These are phyloP conservation scores for Galerucella nymphaeae DNA, from an alignment of 2,888 invertebrate genomes.

Conservation along the genomic window DNA sequence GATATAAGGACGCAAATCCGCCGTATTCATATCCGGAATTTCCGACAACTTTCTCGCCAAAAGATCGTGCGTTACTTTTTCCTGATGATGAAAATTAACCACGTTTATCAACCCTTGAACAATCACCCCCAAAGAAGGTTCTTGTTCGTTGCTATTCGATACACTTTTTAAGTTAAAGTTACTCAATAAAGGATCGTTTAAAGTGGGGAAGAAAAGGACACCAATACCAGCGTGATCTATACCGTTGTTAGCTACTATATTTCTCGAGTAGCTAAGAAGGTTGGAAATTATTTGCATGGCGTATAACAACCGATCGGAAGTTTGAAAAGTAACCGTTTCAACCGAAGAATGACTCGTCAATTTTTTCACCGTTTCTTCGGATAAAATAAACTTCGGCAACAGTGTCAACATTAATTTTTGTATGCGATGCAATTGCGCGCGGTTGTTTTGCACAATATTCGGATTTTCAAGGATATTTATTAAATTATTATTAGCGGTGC, in stretches of 20 bases:
- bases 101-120: slow-evolving; percentile 69
- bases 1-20: slow-evolving; percentile 70
- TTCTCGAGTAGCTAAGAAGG: slow-evolving; percentile 77
- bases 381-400: slow-evolving; percentile 74
- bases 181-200: slow-evolving; percentile 61
- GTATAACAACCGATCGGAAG: slow-evolving; percentile 63
- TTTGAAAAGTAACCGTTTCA: slow-evolving; percentile 57
- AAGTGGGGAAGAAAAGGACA: slow-evolving; percentile 68
- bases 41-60: slow-evolving; percentile 66
- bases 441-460: slow-evolving; percentile 65
- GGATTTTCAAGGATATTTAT: slow-evolving; percentile 59
- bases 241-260: slow-evolving; percentile 71
- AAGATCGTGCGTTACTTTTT: slow-evolving; percentile 66
- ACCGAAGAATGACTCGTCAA: slow-evolving; percentile 58
- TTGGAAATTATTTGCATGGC: slow-evolving; percentile 77
- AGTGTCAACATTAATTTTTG: slow-evolving; percentile 81
- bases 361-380: slow-evolving; percentile 58
- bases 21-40: slow-evolving; percentile 66
- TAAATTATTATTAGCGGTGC: slow-evolving; percentile 61
- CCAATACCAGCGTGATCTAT: slow-evolving; percentile 68
- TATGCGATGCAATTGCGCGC: slow-evolving; percentile 74
- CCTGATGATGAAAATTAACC: slow-evolving; percentile 69
- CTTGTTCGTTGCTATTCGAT: slow-evolving; percentile 58
- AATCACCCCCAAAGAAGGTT: slow-evolving; percentile 67
- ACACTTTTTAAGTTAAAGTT: slow-evolving; percentile 48